Evolutionary conservation across 2,797 vertebrate genomes (phyloP), one percentile per base, ranked within the genome.

Genomic region (Etheostoma nigrum): DNA sequence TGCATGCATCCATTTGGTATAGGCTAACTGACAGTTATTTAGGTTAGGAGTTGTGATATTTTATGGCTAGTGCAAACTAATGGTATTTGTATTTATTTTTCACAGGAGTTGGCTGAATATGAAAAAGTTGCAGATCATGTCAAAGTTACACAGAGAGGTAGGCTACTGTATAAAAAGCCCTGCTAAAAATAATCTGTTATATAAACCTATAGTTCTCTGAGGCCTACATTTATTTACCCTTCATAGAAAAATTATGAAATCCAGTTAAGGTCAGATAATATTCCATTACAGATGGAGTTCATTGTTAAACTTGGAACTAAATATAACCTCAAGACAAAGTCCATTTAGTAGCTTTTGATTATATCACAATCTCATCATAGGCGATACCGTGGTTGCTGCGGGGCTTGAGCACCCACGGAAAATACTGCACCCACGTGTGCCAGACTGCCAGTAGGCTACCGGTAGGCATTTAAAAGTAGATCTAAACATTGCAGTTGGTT

Each of bases 61-160:
- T 30, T 3, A 18, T 13, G 27, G 4, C 25, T 72, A 12, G 19
- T 59, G 1, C 52, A 27, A 59, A 6, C 12, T 68, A 49, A 13
- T 58, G 12, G 0, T 5, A 1, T 69, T 42, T 66, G 10, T 49
- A 25, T 65, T 48, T 13, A 33, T 11, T 16, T 30, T 25, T 12
- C 15, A 27, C 85, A 95, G 95, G 94, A 95, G 67, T 23, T 95
- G 84, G 88, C 94, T 55, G 89, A 92, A 57, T 76, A 89, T 79
- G 92, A 95, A 79, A 94, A 95, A 73, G 1, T 91, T 3, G 0
- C 75, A 27, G 87, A 96, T 2, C 76, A 90, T 0, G 76, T 95
- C 44, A 95, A 83, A 82, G 13, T 96, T 75, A 93, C 92, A 14
- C 92, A 94, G 74, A 93, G n/a, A 95, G 94, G 93, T 95, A 89